Evolutionary conservation across 2,113 vertebrate genomes (phyloP).

Genomic region (Corydoras maculifer): DNA sequence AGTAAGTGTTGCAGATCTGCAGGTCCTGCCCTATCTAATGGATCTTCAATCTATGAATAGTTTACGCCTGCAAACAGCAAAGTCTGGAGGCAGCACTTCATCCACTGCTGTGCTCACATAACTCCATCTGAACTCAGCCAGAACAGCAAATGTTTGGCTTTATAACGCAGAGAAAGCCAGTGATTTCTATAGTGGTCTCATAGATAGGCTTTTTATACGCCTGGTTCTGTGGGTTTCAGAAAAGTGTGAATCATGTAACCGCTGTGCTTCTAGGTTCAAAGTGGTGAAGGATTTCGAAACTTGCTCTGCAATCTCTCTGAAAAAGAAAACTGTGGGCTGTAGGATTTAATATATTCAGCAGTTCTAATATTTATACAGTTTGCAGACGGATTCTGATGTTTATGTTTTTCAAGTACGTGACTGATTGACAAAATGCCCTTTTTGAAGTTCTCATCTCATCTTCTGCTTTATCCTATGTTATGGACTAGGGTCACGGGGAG

Average conservation of each 20-base stretch:
- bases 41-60: slow-evolving; percentile 27
- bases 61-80: slow-evolving; percentile 13
- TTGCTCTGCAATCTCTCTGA: no score
- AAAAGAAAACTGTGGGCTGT: no score
- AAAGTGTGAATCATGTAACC: background rate
- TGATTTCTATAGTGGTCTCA: background rate
- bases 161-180: background rate
- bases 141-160: background rate
- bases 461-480: no score
- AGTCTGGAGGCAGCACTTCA: slow-evolving; percentile 6
- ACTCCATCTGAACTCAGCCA: background rate
- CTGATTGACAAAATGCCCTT: no score
- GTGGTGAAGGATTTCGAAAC: background rate
- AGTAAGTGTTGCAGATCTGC: slow-evolving; percentile 26
- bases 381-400: no score
- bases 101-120: background rate
- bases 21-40: slow-evolving; percentile 31
- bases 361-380: no score
- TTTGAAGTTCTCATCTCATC: no score
- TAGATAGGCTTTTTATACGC: background rate
- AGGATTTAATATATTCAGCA: no score
- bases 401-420: no score
- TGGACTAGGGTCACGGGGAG: no score
- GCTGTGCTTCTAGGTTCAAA: background rate
- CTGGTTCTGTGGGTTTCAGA: background rate